Conservation (phyloP, 1,140 invertebrate species). For the Calosoma granatense region DNA sequence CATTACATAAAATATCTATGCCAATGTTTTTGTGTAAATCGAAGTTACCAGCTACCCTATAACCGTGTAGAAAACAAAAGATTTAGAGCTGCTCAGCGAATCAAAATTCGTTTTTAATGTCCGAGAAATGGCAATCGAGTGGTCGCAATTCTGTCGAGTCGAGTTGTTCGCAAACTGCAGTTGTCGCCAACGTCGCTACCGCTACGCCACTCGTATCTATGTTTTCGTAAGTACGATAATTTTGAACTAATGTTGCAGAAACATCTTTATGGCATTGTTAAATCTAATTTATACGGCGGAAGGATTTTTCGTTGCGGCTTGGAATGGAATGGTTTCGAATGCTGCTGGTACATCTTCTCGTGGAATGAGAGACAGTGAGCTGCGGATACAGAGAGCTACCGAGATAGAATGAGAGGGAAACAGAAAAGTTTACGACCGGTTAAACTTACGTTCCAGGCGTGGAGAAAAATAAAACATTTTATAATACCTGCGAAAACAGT, state of each 20-base stretch:
- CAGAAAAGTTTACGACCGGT: too few species aligned
- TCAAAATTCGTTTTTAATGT: too few species aligned
- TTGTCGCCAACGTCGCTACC: neutral
- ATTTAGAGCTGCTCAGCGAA: too few species aligned
- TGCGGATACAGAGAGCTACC: too few species aligned
- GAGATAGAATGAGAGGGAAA: too few species aligned
- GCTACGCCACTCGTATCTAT: neutral
- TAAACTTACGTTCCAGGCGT: neutral
- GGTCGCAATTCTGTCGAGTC: too few species aligned
- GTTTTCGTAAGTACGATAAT: neutral
- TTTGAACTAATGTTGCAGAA: conserved; percentile 9
- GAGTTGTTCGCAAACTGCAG: neutral
- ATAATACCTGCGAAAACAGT: conserved; percentile 7
- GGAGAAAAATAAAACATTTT: conserved; percentile 4
- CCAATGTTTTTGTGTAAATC: too few species aligned
- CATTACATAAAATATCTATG: too few species aligned
- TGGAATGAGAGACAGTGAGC: too few species aligned
- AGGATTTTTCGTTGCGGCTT: neutral
- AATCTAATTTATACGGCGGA: neutral
- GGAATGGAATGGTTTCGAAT: neutral
- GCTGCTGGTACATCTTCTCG: neutral
- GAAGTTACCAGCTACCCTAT: too few species aligned
- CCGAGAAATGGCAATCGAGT: too few species aligned
- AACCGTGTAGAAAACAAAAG: too few species aligned
- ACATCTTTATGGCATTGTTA: conserved; percentile 8